A percentile compares a stretch with the other conserved stretches of the same genome.
Conservation (phyloP, 1,140 invertebrate species). For the Oryzaephilus surinamensis region DNA sequence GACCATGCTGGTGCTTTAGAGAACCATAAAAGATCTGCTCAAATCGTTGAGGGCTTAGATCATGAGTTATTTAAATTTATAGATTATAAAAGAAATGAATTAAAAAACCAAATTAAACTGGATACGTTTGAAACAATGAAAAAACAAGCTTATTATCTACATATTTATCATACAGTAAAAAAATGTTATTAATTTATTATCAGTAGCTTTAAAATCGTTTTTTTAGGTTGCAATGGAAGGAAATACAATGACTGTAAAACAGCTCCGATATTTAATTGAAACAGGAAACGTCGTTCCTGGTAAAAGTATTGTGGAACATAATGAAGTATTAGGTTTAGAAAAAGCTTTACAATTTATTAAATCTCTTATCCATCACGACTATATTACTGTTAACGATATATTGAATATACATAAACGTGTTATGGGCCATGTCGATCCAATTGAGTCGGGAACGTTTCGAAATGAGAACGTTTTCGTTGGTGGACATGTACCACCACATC, state of each 20-base stretch:
- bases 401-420: constrained; percentile 88
- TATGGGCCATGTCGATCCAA: constrained; percentile 84
- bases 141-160: constrained; percentile 88
- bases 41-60: constrained; percentile 86
- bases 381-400: constrained; percentile 74
- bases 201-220: constrained; percentile 13
- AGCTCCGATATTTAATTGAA: constrained; percentile 87
- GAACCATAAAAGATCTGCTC: constrained; percentile 74
- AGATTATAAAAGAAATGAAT: constrained; percentile 73
- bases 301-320: constrained; percentile 93
- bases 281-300: constrained; percentile 86
- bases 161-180: constrained; percentile 94
- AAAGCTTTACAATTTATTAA: constrained; percentile 94
- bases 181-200: constrained; percentile 1
- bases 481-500: constrained; percentile 77
- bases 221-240: constrained; percentile 97
- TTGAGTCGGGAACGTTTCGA: constrained; percentile 74
- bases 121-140: constrained; percentile 75
- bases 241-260: constrained; percentile 90
- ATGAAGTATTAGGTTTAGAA: constrained; percentile 91
- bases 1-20: constrained; percentile 67
- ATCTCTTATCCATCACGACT: constrained; percentile 60
- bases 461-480: constrained; percentile 66
- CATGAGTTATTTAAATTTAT: constrained; percentile 65
- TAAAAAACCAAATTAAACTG: constrained; percentile 70